A percentile compares a stretch with the other conserved stretches of the same genome.
Conservation (phyloP, 2,113 vertebrate species). For the Bagarius yarrelli region DNA sequence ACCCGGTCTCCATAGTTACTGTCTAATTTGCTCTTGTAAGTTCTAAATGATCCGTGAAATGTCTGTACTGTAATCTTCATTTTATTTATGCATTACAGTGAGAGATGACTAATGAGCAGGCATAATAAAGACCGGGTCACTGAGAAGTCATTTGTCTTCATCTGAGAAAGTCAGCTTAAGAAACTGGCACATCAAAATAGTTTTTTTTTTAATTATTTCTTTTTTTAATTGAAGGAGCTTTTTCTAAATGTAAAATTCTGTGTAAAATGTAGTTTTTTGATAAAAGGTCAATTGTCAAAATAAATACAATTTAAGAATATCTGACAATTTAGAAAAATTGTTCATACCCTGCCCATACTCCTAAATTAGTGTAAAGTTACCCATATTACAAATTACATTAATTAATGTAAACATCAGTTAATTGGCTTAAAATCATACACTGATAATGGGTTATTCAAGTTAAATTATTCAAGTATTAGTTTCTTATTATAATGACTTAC, state of each 20-base stretch:
- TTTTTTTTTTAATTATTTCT: neutral
- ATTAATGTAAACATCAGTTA: neutral
- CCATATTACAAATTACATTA: neutral
- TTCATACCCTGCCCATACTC: neutral
- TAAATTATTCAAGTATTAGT: neutral
- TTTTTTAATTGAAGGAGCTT: neutral
- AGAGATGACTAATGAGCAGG: slow-evolving; percentile 18
- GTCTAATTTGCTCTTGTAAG: neutral
- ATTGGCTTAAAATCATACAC: neutral
- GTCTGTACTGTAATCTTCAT: neutral
- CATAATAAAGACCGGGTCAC: slow-evolving; percentile 1
- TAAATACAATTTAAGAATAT: neutral
- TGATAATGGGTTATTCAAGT: neutral
- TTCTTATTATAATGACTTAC: too few species aligned
- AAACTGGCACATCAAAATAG: slow-evolving; percentile 3
- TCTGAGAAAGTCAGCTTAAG: neutral
- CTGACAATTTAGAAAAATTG: neutral
- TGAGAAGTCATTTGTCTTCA: slow-evolving; percentile 8
- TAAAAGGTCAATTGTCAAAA: neutral
- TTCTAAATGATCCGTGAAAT: slow-evolving; percentile 7
- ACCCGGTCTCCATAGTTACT: neutral
- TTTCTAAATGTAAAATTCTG: neutral
- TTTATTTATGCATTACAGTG: neutral
- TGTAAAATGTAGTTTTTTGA: neutral
- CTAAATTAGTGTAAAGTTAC: neutral